Conservation (phyloP, 2,113 vertebrate species). For the Grallaria varia region DNA sequence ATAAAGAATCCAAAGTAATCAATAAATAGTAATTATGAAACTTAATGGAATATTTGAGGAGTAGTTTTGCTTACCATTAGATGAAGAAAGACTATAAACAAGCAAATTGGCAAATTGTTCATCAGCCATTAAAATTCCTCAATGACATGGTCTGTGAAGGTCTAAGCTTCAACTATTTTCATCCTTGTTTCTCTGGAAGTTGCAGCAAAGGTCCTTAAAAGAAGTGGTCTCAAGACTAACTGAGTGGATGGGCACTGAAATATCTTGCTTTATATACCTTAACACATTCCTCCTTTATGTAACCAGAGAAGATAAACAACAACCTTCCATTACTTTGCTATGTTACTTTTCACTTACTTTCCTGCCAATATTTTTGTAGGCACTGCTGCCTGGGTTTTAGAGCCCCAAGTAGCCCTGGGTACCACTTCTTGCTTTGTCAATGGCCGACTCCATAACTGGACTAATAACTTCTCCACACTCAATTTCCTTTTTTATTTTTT, state of each 20-base stretch:
- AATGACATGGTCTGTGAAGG: not conserved
- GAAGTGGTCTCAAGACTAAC: not conserved
- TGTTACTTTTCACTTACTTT: not conserved
- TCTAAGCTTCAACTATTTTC: not conserved
- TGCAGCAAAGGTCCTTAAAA: not conserved
- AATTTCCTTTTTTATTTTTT: not conserved
- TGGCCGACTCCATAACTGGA: not conserved
- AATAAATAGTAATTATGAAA: slow-evolving; percentile 19
- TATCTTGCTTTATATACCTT: not conserved
- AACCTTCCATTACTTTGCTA: not conserved
- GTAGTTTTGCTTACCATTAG: not conserved
- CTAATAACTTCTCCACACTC: not conserved
- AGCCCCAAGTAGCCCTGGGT: not conserved
- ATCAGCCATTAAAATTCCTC: not conserved
- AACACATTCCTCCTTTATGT: not conserved
- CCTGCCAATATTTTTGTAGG: not conserved
- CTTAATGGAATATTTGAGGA: not conserved
- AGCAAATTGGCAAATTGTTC: not conserved
- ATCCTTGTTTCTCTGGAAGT: not conserved
- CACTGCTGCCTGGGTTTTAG: not conserved
- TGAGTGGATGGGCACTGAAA: not conserved
- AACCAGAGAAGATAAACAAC: not conserved
- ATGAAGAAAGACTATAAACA: not conserved
- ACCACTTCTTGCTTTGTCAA: not conserved
- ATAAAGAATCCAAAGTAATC: not conserved